Percentiles rank a stretch among this genome's conserved stretches.
phyloP scores from a whole-genome alignment of 2,888 invertebrate genomes.

The Lucinisca nassula region DNA sequence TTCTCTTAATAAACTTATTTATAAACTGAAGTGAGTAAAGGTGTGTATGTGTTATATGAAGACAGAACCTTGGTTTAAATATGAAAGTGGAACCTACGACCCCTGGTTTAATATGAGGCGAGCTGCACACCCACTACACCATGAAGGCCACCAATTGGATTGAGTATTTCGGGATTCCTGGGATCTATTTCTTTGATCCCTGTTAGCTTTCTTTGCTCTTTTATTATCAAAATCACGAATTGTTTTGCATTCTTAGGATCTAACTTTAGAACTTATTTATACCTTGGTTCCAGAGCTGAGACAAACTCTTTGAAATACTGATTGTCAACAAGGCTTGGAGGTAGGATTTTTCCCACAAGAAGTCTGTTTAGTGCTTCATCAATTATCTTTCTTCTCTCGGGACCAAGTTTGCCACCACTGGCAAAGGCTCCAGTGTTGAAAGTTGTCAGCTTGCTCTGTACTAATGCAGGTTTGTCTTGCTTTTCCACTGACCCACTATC shows the following conservation, averaged over 20 bases:
- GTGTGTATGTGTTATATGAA: too few relatives aligned
- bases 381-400: neutral
- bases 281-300: neutral
- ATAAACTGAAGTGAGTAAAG: too few relatives aligned
- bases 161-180: neutral
- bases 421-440: neutral
- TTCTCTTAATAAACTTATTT: too few relatives aligned
- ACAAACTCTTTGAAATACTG: slow-evolving; percentile 13
- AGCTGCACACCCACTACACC: too few relatives aligned
- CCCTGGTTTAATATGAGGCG: too few relatives aligned
- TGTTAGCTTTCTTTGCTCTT: neutral
- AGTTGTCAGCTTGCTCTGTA: neutral
- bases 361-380: slow-evolving; percentile 31
- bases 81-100: too few relatives aligned
- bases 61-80: too few relatives aligned
- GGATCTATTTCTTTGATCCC: neutral
- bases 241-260: neutral
- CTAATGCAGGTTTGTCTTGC: neutral
- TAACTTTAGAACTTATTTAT: neutral
- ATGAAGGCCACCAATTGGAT: too few relatives aligned
- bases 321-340: slow-evolving; percentile 35
- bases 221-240: neutral
- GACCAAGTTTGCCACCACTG: neutral
- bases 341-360: slow-evolving; percentile 40
- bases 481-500: neutral